Evolutionary conservation across 1,140 invertebrate species (phyloP).

Genomic region (Zaprionus vittiger): DNA sequence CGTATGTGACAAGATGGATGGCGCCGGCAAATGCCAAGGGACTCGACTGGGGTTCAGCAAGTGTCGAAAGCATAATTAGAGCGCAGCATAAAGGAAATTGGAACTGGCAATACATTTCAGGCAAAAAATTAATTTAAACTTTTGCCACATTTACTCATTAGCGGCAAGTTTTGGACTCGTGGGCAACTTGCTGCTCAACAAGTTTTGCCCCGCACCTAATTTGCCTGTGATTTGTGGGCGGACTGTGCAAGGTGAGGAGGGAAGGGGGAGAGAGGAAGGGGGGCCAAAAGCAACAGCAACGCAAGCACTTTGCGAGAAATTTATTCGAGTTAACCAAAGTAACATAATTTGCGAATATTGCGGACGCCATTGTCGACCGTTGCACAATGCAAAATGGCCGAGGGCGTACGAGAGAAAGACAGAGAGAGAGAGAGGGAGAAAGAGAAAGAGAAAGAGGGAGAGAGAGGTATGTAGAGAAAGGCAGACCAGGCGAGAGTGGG

Average conservation of each 20-base stretch:
- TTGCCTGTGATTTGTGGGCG: slow-evolving; percentile 73
- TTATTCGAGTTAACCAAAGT: slow-evolving; percentile 75
- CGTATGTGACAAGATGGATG: slow-evolving; percentile 21
- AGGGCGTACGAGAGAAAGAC: slow-evolving; percentile 15
- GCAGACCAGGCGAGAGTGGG: neutral
- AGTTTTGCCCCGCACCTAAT: slow-evolving; percentile 70
- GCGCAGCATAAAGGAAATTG: slow-evolving; percentile 55
- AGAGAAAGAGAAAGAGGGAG: neutral
- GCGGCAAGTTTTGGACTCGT: slow-evolving; percentile 59
- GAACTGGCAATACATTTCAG: slow-evolving; percentile 63
- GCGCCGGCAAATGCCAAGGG: slow-evolving; percentile 4
- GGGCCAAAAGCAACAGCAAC: neutral
- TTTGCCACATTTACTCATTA: slow-evolving; percentile 81
- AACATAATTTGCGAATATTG: slow-evolving; percentile 76
- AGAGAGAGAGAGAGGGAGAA: neutral
- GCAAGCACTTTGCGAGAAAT: slow-evolving; percentile 55
- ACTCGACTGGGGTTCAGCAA: slow-evolving; percentile 29
- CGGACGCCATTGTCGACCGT: slow-evolving; percentile 38
- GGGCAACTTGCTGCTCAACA: slow-evolving; percentile 68
- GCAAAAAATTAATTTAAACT: slow-evolving; percentile 77
- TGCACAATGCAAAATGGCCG: slow-evolving; percentile 62
- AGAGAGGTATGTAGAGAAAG: neutral
- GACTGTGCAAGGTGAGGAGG: neutral
- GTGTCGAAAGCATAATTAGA: slow-evolving; percentile 66
- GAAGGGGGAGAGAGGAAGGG: no score